Percentiles rank a stretch among this genome's conserved stretches.
Evolutionary conservation across 2,797 vertebrate genomes (phyloP).

Genomic region (Florisuga fusca): DNA sequence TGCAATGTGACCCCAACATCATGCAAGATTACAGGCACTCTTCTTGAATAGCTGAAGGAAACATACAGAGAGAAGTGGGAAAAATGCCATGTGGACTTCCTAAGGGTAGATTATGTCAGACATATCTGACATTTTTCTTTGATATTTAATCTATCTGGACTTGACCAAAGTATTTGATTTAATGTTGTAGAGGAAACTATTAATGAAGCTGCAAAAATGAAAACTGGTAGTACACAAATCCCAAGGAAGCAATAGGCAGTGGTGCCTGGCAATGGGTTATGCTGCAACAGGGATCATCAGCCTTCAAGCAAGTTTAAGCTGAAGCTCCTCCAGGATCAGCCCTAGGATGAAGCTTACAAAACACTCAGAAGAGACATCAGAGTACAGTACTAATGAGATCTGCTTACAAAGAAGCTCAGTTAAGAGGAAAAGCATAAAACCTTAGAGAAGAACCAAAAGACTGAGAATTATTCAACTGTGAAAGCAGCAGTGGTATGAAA

Average conservation of each 20-base stretch:
- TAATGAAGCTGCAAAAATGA: slow-evolving; percentile 3
- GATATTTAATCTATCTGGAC: not conserved
- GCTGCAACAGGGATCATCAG: not conserved
- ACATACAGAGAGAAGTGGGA: not conserved
- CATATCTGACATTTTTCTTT: not conserved
- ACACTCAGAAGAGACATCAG: not conserved
- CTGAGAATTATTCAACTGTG: not conserved
- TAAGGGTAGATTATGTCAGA: not conserved
- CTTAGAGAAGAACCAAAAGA: not conserved
- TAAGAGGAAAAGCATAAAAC: not conserved
- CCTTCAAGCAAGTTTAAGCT: not conserved
- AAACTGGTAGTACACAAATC: not conserved
- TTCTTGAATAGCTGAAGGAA: not conserved
- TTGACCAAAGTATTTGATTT: not conserved
- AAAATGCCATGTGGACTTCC: not conserved
- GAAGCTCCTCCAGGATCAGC: not conserved
- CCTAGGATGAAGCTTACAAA: not conserved
- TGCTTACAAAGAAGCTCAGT: not conserved
- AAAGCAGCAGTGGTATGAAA: not conserved
- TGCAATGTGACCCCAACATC: not conserved
- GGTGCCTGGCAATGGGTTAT: not conserved
- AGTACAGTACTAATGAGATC: not conserved
- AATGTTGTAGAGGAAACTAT: not conserved
- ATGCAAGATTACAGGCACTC: not conserved
- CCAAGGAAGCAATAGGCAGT: not conserved